These are phyloP conservation scores for Chironomus tentans DNA, from an alignment of 2,888 invertebrate species.

Conservation along the genomic window DNA sequence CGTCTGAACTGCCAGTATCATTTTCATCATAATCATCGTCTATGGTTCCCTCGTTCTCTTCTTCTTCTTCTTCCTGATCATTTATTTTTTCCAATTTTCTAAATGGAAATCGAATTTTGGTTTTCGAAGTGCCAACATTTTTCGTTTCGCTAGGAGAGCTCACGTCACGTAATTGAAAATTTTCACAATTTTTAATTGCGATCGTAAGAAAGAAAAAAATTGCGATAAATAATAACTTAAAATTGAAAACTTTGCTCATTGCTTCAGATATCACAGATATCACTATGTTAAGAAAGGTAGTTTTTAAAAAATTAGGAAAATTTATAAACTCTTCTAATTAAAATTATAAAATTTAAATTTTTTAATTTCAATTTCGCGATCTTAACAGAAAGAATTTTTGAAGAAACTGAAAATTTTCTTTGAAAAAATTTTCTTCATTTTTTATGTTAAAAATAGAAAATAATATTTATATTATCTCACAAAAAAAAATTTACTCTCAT, in stretches of 20 bases:
- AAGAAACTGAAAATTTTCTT: conserved; percentile 4
- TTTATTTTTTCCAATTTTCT: background rate
- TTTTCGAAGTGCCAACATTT: background rate
- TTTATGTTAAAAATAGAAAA: conserved; percentile 3
- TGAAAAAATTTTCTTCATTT: background rate
- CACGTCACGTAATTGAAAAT: conserved; percentile 19
- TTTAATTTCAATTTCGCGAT: background rate
- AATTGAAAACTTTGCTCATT: background rate
- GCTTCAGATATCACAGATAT: background rate
- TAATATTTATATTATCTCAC: background rate
- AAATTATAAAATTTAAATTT: background rate
- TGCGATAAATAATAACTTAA: background rate
- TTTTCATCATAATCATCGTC: conserved; percentile 31
- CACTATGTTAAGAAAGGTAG: background rate
- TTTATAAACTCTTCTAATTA: background rate
- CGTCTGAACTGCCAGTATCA: conserved; percentile 27
- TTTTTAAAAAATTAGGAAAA: background rate
- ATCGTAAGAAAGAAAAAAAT: conserved; percentile 7
- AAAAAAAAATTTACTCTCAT: background rate
- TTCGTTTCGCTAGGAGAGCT: background rate
- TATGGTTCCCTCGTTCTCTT: background rate
- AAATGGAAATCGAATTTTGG: conserved; percentile 16
- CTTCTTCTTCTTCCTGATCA: background rate
- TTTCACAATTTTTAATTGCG: conserved; percentile 19
- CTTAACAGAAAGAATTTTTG: conserved; percentile 1